A percentile compares a stretch with the other conserved stretches of the same genome.
Conservation (phyloP, 2,888 invertebrate genomes). For the Drosophila algonquin region DNA sequence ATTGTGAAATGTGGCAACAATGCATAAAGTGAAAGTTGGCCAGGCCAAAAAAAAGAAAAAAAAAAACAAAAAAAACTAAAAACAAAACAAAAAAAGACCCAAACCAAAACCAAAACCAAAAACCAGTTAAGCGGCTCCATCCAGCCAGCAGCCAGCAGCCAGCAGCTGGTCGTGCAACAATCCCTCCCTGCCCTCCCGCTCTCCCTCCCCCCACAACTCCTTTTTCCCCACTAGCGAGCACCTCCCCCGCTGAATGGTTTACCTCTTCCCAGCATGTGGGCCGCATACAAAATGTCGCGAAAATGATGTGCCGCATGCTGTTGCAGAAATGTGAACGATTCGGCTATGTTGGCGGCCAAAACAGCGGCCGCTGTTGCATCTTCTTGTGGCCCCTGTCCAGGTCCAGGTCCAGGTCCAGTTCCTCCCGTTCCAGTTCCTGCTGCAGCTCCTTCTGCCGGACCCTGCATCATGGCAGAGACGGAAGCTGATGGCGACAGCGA, state of each 20-base stretch:
- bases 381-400: slow-evolving; percentile 29
- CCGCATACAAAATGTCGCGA: slow-evolving; percentile 87
- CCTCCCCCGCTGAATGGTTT: slow-evolving; percentile 59
- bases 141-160: slow-evolving; percentile 65
- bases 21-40: slow-evolving; percentile 74
- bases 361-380: slow-evolving; percentile 74
- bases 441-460: slow-evolving; percentile 61
- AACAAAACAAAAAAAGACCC: neutral
- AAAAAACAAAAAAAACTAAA: slow-evolving; percentile 8
- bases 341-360: slow-evolving; percentile 83
- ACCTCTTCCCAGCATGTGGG: slow-evolving; percentile 87
- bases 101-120: slow-evolving; percentile 20
- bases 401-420: slow-evolving; percentile 23
- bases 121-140: slow-evolving; percentile 65
- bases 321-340: slow-evolving; percentile 84
- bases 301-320: slow-evolving; percentile 84
- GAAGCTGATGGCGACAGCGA: slow-evolving; percentile 73
- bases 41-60: slow-evolving; percentile 47
- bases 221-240: no score
- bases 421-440: slow-evolving; percentile 25
- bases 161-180: slow-evolving; percentile 68
- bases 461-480: slow-evolving; percentile 41
- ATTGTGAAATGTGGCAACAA: slow-evolving; percentile 67
- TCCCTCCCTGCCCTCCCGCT: slow-evolving; percentile 1
- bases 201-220: neutral